These are phyloP conservation scores for Fistularia commersonii DNA, from an alignment of 2,797 vertebrate species.

Conservation along the genomic window DNA sequence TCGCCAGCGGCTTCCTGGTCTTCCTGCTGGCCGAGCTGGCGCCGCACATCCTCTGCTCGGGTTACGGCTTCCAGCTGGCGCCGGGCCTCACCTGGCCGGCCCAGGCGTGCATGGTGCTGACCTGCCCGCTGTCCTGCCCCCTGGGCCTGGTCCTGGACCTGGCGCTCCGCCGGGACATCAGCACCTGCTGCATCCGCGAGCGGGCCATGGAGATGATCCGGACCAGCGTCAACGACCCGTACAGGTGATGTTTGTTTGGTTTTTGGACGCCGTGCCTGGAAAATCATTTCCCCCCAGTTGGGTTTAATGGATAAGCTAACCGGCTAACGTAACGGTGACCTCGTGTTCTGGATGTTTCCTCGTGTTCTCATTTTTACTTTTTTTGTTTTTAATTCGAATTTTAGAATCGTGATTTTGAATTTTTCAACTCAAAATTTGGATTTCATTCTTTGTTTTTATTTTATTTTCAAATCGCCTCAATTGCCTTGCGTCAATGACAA, in stretches of 20 bases:
- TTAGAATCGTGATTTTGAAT: too few relatives aligned
- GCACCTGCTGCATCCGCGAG: constrained; percentile 77
- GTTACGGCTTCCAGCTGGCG: constrained; percentile 82
- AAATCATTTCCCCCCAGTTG: too few relatives aligned
- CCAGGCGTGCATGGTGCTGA: constrained; percentile 82
- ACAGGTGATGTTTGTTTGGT: constrained; percentile 73
- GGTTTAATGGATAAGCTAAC: too few relatives aligned
- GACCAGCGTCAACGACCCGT: constrained; percentile 81
- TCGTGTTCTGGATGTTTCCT: too few relatives aligned
- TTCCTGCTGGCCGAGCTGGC: constrained; percentile 82
- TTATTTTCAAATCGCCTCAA: too few relatives aligned
- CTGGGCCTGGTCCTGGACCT: constrained; percentile 84
- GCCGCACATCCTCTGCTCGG: constrained; percentile 82
- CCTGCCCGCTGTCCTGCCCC: constrained; percentile 81
- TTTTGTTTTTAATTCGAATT: too few relatives aligned
- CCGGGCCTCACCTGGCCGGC: constrained; percentile 81
- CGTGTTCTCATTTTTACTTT: too few relatives aligned
- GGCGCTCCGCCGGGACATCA: constrained; percentile 75
- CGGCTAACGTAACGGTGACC: too few relatives aligned
- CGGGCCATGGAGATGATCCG: constrained; percentile 82
- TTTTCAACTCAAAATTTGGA: too few relatives aligned
- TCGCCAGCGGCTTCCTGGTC: constrained; percentile 77
- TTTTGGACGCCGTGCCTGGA: too few relatives aligned
- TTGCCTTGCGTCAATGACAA: too few relatives aligned
- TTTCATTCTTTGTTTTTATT: too few relatives aligned